Base-by-base conservation (phyloP, 2,888 invertebrate species). In the Linnaemya vulpina region DNA sequence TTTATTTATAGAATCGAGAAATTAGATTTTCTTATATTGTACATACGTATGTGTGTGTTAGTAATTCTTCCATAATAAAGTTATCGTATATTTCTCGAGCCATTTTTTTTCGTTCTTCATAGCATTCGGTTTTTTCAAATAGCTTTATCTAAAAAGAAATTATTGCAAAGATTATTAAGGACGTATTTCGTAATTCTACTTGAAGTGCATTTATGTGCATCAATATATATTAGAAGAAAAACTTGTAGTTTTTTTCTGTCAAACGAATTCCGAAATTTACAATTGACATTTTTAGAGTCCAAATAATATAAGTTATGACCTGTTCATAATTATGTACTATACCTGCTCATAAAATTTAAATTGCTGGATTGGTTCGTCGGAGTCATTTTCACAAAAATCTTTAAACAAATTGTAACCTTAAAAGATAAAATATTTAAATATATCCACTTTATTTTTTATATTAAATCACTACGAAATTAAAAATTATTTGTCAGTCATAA, bases 311-410 rank as follows among this genome's bases (percentile, higher is more conserved):
- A 30, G 30, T 30, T 30, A 30, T 2, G 30, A 30, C n/a, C n/a
- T n/a, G n/a, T n/a, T n/a, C n/a, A n/a, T n/a, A 30, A 30, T 30
- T 30, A 30, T 40, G 13, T 40, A 40, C 11, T 40, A 40, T 94
- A 99, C 99, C 96, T 99, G 98, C 95, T 99, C 99, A 94, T 99
- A 99, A 95, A 99, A 99, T 93, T 97, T 97, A 92, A 99, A 95
- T 93, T 99, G 99, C 92, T 99, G 98, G 93, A 99, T 97, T 89
- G 98, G 97, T 93, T 98, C 98, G 90, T 99, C 98, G 90, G 97
- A 96, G 90, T 97, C 95, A 93, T 96, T 98, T 94, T 99, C 98
- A 94, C 99, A 99, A 94, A 97, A 99, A 94, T 99, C 99, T 94
- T 99, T 99, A 95, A 99, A 99, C 93, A 99, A 95, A 93, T 99